Evolutionary conservation across 2,888 invertebrate genomes (phyloP).

Genomic region (Colostygia pectinataria): DNA sequence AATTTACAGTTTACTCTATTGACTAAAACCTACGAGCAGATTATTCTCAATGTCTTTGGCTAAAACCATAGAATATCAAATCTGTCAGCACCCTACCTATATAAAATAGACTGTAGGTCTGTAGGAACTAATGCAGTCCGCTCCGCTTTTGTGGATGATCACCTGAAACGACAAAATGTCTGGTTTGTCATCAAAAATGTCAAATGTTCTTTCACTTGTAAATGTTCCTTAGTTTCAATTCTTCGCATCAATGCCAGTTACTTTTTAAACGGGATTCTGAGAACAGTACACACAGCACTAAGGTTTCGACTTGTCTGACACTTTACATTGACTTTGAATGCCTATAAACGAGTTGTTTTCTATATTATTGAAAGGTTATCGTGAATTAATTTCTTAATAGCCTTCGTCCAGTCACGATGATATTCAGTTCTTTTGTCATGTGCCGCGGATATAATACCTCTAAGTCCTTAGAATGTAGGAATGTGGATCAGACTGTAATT

Average conservation of each 20-base stretch:
- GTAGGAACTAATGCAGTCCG: too few species aligned
- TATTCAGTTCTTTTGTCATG: constrained; percentile 36
- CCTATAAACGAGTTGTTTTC: constrained; percentile 43
- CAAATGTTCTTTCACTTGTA: too few species aligned
- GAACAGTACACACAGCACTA: constrained; percentile 43
- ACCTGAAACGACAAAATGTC: too few species aligned
- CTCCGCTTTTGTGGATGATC: too few species aligned
- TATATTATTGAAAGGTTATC: constrained; percentile 46
- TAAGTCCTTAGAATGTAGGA: constrained; percentile 22
- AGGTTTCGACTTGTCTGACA: constrained; percentile 40
- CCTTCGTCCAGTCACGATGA: constrained; percentile 60
- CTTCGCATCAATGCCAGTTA: constrained; percentile 27
- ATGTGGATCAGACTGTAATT: constrained; percentile 18
- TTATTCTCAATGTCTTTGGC: too few species aligned
- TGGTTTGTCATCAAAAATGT: too few species aligned
- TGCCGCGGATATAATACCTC: constrained; percentile 6
- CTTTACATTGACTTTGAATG: constrained; percentile 55
- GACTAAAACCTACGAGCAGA: too few species aligned
- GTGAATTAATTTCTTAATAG: constrained; percentile 52
- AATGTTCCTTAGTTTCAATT: constrained; percentile 18
- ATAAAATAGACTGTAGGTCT: too few species aligned
- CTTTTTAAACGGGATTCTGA: constrained; percentile 45
- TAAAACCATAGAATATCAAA: too few species aligned
- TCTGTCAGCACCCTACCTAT: too few species aligned
- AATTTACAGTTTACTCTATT: too few species aligned